These are phyloP conservation scores for Galeopsomyia nigrocyanea DNA, from an alignment of 2,888 invertebrate genomes.

Conservation along the genomic window DNA sequence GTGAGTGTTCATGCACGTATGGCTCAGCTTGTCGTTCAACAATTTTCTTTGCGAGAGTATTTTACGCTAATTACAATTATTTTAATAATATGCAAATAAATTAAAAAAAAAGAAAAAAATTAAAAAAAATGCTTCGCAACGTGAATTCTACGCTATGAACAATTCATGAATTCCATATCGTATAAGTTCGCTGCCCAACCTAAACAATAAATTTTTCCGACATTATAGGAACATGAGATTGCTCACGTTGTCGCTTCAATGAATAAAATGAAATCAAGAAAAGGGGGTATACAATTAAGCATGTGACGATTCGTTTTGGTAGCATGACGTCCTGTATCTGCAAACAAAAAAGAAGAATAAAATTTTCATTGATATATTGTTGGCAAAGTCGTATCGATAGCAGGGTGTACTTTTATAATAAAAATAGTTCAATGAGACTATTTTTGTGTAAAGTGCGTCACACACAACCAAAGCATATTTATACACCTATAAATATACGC, in stretches of 20 bases:
- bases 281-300: constrained; percentile 51
- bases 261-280: constrained; percentile 51
- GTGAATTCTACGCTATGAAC: constrained; percentile 37
- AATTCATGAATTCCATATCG: constrained; percentile 39
- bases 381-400: not conserved
- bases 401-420: not conserved
- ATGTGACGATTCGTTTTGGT: constrained; percentile 48
- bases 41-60: constrained; percentile 49
- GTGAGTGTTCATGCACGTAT: constrained; percentile 25
- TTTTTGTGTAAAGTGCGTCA: no score
- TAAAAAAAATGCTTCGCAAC: constrained; percentile 44
- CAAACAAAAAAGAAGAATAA: constrained; percentile 48
- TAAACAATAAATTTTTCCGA: constrained; percentile 40
- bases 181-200: constrained; percentile 23
- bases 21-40: constrained; percentile 35
- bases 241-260: constrained; percentile 38
- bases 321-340: constrained; percentile 53
- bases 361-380: constrained; percentile 12
- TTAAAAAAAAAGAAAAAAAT: constrained; percentile 47
- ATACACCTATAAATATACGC: no score
- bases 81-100: constrained; percentile 54
- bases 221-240: constrained; percentile 42
- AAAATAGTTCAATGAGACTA: no score
- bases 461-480: not conserved
- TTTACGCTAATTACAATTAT: constrained; percentile 53